Evolutionary conservation across 37 sponge, comb jelly and placozoan genomes (phyloP).

Genomic region (Spongilla lacustris): DNA sequence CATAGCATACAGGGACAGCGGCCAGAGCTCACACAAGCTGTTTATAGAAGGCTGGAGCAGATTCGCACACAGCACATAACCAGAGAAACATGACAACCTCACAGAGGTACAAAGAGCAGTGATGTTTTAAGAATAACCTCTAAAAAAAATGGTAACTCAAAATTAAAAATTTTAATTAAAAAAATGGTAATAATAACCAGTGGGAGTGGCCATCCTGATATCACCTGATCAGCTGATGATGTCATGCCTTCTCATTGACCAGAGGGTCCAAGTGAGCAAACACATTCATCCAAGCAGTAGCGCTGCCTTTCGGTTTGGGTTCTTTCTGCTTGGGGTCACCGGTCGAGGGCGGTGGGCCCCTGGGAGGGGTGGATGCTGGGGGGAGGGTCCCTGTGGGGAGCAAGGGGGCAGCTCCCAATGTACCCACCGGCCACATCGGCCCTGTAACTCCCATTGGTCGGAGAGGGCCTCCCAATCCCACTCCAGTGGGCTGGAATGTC

Average conservation of each 20-base stretch:
- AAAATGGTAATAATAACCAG: not conserved
- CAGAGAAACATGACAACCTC: not conserved
- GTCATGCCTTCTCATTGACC: slow-evolving; percentile 75
- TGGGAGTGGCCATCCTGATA: not conserved
- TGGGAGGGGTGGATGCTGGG: not conserved
- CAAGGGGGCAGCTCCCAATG: not conserved
- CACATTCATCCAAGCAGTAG: slow-evolving; percentile 64
- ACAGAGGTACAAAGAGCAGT: not conserved
- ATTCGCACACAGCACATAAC: not conserved
- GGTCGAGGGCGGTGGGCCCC: not conserved
- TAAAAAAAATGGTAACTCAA: not conserved
- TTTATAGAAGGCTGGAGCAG: not conserved
- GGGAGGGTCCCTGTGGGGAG: not conserved
- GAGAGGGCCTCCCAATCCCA: not conserved
- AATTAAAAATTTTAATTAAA: not conserved
- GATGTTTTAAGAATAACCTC: not conserved
- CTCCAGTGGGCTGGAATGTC: not conserved
- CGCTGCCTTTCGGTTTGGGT: not conserved
- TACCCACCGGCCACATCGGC: not conserved
- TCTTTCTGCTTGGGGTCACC: slow-evolving; percentile 5
- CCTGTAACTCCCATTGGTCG: not conserved
- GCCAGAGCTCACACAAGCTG: not conserved
- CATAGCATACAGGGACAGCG: not conserved
- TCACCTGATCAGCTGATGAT: not conserved
- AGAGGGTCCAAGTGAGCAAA: slow-evolving; percentile 84